These are phyloP conservation scores for Chrysopilus asiliformis DNA, from an alignment of 2,888 invertebrate genomes.

Conservation along the genomic window DNA sequence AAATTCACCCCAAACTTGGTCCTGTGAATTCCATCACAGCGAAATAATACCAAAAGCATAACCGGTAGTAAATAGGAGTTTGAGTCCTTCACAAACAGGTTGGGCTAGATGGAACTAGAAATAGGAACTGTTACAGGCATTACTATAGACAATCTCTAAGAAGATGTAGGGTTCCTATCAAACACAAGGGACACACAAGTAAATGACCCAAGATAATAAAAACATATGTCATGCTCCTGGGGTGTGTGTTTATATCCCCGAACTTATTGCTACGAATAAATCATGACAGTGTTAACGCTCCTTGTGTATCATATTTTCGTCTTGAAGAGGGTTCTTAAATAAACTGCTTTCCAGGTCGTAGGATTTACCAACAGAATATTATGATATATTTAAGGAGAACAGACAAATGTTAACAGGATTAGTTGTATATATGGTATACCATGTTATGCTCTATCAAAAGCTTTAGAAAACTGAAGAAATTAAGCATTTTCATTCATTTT, in stretches of 20 bases:
- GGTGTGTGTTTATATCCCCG: constrained; percentile 10
- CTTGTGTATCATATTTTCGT: constrained; percentile 12
- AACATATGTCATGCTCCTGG: constrained; percentile 10
- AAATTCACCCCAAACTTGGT: no score
- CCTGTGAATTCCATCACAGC: no score
- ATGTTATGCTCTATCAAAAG: no score
- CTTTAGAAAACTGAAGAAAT: no score
- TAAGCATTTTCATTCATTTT: no score
- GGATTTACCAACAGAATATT: constrained; percentile 10
- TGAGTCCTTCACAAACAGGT: no score
- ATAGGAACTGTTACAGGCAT: no score
- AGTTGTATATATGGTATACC: constrained; percentile 3
- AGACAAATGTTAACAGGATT: constrained; percentile 13
- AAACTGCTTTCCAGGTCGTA: constrained; percentile 10
- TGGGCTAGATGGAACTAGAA: no score
- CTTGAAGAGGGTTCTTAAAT: constrained; percentile 11
- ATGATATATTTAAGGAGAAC: constrained; percentile 8
- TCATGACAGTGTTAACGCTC: constrained; percentile 11
- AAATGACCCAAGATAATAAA: constrained; percentile 11
- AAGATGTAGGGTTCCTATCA: background rate
- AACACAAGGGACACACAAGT: constrained; percentile 2
- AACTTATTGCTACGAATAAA: constrained; percentile 12
- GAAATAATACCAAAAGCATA: no score
- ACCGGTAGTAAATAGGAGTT: no score
- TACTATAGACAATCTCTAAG: no score